Evolutionary conservation across 2,113 vertebrate genomes (phyloP).

Genomic region (Nothoprocta perdicaria): DNA sequence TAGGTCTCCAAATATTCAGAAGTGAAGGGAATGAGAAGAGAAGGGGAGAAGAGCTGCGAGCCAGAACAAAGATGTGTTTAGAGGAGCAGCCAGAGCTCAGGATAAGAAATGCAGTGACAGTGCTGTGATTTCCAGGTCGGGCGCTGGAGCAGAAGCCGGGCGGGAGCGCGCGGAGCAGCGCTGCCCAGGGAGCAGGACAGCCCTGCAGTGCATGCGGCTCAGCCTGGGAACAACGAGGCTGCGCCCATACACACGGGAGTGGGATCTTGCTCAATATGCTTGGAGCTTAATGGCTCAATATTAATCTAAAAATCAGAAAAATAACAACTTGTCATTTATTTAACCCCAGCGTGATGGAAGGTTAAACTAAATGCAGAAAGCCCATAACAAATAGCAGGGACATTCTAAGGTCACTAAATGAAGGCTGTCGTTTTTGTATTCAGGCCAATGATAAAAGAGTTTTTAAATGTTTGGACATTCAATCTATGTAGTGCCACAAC

Average conservation of each 20-base stretch:
- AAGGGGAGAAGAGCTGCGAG: conserved; percentile 7
- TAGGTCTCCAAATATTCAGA: conserved; percentile 15
- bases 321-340: conserved; percentile 80
- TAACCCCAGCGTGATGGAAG: conserved; percentile 76
- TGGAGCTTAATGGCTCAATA: conserved; percentile 73
- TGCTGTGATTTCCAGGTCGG: conserved; percentile 61
- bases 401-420: conserved; percentile 79
- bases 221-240: conserved; percentile 57
- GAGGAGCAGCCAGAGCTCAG: conserved; percentile 21
- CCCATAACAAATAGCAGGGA: conserved; percentile 79
- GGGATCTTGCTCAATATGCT: conserved; percentile 73
- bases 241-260: conserved; percentile 56
- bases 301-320: conserved; percentile 79
- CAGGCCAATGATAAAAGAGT: conserved; percentile 79
- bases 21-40: not conserved
- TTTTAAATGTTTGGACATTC: conserved; percentile 84
- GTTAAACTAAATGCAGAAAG: conserved; percentile 76
- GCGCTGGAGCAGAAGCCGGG: conserved; percentile 47
- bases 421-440: conserved; percentile 81
- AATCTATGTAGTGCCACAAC: conserved; percentile 78
- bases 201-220: conserved; percentile 38
- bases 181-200: conserved; percentile 23
- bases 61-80: conserved; percentile 38
- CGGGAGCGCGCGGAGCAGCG: conserved; percentile 19
- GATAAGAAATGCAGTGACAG: conserved; percentile 31